A percentile compares a stretch with the other conserved stretches of the same genome.
Evolutionary conservation across 2,113 vertebrate species (phyloP).

Genomic region (Neoarius graeffei): DNA sequence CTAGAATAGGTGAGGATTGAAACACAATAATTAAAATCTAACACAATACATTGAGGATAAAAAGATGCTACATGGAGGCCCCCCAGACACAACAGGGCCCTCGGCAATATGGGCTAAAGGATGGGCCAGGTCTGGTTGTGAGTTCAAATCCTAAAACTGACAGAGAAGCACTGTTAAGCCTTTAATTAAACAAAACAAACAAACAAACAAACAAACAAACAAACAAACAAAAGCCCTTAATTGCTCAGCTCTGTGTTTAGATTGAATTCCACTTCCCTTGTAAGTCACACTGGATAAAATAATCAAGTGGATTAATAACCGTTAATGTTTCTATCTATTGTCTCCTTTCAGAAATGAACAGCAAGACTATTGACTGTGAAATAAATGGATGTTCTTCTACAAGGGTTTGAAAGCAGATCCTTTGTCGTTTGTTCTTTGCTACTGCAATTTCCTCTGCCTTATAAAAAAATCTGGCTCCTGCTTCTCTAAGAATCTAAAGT

Average conservation of each 20-base stretch:
- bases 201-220: no score
- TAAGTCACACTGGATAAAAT: neutral
- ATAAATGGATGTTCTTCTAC: conserved; percentile 13
- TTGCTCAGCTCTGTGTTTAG: neutral
- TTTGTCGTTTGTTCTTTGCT: conserved; percentile 31
- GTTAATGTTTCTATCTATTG: neutral
- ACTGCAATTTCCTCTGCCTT: neutral
- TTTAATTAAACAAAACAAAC: neutral
- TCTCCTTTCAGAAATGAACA: neutral
- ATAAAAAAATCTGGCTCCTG: conserved; percentile 12
- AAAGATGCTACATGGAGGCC: neutral
- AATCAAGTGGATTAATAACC: neutral
- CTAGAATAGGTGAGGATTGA: neutral
- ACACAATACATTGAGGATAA: neutral
- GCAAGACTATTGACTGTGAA: neutral
- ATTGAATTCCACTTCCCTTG: neutral
- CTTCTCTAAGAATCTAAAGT: conserved; percentile 21
- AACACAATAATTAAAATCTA: neutral
- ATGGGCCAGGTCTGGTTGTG: neutral
- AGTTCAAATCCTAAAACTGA: neutral
- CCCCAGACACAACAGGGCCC: neutral
- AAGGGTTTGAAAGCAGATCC: conserved; percentile 17
- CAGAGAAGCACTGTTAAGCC: neutral
- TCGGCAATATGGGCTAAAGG: neutral
- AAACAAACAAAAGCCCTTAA: neutral